These are phyloP conservation scores for Thereva nobilitata DNA, from an alignment of 2,888 invertebrate genomes.

Conservation along the genomic window DNA sequence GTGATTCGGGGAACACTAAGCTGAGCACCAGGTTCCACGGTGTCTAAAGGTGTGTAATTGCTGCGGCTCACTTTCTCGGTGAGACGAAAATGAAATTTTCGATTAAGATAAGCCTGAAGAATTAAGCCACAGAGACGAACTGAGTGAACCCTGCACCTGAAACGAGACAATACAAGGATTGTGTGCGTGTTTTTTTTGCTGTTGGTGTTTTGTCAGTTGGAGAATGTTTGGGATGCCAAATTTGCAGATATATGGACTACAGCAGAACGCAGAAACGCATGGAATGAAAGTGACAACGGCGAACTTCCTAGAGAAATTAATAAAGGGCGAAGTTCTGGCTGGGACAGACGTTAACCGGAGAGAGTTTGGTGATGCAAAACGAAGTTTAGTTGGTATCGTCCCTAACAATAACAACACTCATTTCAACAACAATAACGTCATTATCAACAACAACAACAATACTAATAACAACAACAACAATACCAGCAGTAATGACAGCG, in stretches of 20 bases:
- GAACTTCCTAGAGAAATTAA: constrained; percentile 54
- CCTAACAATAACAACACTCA: not conserved
- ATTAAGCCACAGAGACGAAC: too few species aligned
- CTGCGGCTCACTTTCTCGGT: too few species aligned
- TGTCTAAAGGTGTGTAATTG: too few species aligned
- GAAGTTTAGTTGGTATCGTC: not conserved
- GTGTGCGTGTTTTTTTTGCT: too few species aligned
- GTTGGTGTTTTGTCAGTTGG: constrained; percentile 34
- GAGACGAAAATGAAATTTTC: too few species aligned
- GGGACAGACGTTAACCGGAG: constrained; percentile 48
- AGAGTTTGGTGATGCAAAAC: constrained; percentile 15
- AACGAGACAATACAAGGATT: too few species aligned
- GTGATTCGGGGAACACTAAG: too few species aligned
- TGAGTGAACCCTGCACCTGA: too few species aligned
- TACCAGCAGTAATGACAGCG: not conserved
- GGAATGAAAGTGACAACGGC: constrained; percentile 49
- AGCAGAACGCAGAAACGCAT: constrained; percentile 38
- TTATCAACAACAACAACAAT: constrained; percentile 31
- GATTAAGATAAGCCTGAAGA: too few species aligned
- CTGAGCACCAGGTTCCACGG: too few species aligned
- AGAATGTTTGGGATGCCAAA: constrained; percentile 54
- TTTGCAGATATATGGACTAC: constrained; percentile 55
- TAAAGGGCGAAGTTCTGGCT: constrained; percentile 51
- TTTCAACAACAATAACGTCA: constrained; percentile 33
- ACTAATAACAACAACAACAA: not conserved